These are phyloP conservation scores for Drosophila hydei DNA, from an alignment of 1,140 invertebrate species.

Conservation along the genomic window DNA sequence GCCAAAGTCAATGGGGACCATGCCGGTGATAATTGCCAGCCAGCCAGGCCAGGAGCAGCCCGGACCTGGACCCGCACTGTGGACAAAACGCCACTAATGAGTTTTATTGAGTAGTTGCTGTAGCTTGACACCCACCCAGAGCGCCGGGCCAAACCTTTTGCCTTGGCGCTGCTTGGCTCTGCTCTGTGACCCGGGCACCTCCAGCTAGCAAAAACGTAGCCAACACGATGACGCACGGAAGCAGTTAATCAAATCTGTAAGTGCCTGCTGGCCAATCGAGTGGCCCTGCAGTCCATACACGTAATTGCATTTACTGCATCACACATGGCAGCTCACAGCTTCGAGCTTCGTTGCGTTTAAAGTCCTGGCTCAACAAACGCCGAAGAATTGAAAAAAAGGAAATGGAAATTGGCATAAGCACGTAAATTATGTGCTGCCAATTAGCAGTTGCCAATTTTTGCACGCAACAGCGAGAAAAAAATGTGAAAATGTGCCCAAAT, in stretches of 20 bases:
- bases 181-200: constrained; percentile 8
- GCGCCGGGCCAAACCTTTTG: neutral
- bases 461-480: constrained; percentile 62
- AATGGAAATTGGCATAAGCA: constrained; percentile 78
- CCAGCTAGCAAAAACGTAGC: constrained; percentile 47
- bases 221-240: constrained; percentile 81
- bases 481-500: constrained; percentile 65
- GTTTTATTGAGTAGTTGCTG: constrained; percentile 76
- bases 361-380: constrained; percentile 42
- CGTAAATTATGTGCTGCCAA: constrained; percentile 81
- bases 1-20: constrained; percentile 76
- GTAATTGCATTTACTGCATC: constrained; percentile 66
- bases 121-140: constrained; percentile 12
- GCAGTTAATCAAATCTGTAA: constrained; percentile 81
- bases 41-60: constrained; percentile 4
- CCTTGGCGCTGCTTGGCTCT: neutral
- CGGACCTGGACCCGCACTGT: neutral
- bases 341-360: neutral
- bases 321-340: constrained; percentile 6
- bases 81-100: constrained; percentile 81
- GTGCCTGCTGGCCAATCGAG: constrained; percentile 49
- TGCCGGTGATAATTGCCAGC: constrained; percentile 76
- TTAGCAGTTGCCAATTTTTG: constrained; percentile 68
- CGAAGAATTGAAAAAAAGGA: constrained; percentile 51
- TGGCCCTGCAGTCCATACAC: constrained; percentile 31